Evolutionary conservation across 2,888 invertebrate genomes (phyloP).

Genomic region (Elaeidobius kamerunicus): DNA sequence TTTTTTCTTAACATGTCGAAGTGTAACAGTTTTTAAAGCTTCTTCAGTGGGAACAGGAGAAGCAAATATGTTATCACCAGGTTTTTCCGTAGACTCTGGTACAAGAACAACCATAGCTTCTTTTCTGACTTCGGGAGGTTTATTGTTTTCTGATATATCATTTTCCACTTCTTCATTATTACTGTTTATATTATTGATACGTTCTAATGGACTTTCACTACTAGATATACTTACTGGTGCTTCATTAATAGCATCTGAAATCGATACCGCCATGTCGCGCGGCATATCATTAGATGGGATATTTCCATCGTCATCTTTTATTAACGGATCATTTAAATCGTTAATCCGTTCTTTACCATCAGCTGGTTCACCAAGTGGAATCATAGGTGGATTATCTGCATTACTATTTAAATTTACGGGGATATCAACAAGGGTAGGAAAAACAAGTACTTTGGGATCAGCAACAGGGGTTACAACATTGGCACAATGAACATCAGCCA

Average conservation of each 20-base stretch:
- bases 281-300: too few relatives aligned
- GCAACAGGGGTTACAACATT: slow-evolving; percentile 43
- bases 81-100: not conserved
- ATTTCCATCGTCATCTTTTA: too few relatives aligned
- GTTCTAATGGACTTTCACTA: too few relatives aligned
- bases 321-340: too few relatives aligned
- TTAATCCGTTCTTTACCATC: too few relatives aligned
- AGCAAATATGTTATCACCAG: not conserved
- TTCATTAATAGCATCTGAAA: too few relatives aligned
- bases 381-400: not conserved
- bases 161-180: too few relatives aligned
- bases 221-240: too few relatives aligned
- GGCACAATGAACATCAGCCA: slow-evolving; percentile 58
- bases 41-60: slow-evolving; percentile 15
- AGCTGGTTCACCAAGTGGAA: too few relatives aligned
- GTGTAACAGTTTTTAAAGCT: slow-evolving; percentile 30
- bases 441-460: slow-evolving; percentile 27
- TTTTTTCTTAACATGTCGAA: slow-evolving; percentile 28
- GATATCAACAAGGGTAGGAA: slow-evolving; percentile 17
- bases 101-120: slow-evolving; percentile 3
- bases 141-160: slow-evolving; percentile 7
- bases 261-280: too few relatives aligned
- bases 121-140: slow-evolving; percentile 1
- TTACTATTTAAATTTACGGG: not conserved
- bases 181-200: too few relatives aligned